Evolutionary conservation across 2,888 invertebrate genomes (phyloP), one percentile per base, ranked within the genome.

Genomic region (Microplitis deprimator): DNA sequence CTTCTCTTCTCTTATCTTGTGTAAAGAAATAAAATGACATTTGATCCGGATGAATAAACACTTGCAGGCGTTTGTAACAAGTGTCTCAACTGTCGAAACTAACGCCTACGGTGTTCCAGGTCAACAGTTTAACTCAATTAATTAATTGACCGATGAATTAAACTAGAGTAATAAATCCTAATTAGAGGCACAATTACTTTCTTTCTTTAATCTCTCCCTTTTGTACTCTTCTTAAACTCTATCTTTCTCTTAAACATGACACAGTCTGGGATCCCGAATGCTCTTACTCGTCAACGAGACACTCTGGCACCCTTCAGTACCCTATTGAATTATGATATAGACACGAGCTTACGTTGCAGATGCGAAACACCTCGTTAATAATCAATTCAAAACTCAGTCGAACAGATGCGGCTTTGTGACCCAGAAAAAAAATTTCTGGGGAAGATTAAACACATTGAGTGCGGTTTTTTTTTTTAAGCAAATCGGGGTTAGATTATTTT

Each of bases 51-150:
- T 75, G 40, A 74, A 50, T 38, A 61, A 69, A 69, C 65, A 65
- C 65, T 65, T 65, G 65, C 62, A 40, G 20, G 20, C 7, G 41
- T 17, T 41, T 50, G 20, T n/a, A 13, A 17, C 65, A 29, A 68
- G 41, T 40, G n/a, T 62, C 41, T 77, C 16, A 29, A 62, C 73
- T n/a, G 62, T 68, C 62, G 20, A 73, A 77, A 64, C 68, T 73
- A 68, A 40, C 73, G 77, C 73, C 73, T 68, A 77, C 77, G 59
- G 62, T 17, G 61, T 61, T 20, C 17, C 20, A 62, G 77, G 69
- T 77, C 77, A 77, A 76, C 20, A 64, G 68, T 77, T 74, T 77
- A 77, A 77, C 70, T 74, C 64, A 67, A 68, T 77, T 77, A 67
- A 29, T 60, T 64, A 77, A 77, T 77, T 77, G 77, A 70, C 74